These are phyloP conservation scores for Cephonodes hylas DNA, from an alignment of 2,888 invertebrate species.

Conservation along the genomic window DNA sequence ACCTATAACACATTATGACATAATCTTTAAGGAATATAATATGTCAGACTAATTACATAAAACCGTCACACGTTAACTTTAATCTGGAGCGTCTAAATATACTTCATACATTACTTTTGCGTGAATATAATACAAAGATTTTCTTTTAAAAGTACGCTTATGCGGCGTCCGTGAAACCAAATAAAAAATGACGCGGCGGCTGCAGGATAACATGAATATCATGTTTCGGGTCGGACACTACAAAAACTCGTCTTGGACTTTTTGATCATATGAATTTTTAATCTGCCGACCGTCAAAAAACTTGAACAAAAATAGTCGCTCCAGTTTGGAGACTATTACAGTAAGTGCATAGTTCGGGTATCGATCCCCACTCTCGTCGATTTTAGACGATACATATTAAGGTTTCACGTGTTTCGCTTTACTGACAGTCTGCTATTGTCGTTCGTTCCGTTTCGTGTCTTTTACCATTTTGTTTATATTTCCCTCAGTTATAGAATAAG, in stretches of 20 bases:
- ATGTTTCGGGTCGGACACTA: conserved; percentile 30
- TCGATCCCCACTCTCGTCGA: conserved; percentile 33
- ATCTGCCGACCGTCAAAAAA: conserved; percentile 48
- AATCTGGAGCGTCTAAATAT: background rate
- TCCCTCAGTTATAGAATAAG: background rate
- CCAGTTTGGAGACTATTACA: conserved; percentile 56
- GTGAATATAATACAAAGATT: background rate
- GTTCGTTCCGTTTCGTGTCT: background rate
- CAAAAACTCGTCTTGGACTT: conserved; percentile 36
- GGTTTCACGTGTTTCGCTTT: background rate
- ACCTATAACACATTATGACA: no score
- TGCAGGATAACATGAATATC: conserved; percentile 41
- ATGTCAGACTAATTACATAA: no score
- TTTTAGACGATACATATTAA: conserved; percentile 28
- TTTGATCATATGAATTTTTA: conserved; percentile 60
- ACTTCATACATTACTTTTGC: background rate
- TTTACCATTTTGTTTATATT: background rate
- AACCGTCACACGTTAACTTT: no score
- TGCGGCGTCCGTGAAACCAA: conserved; percentile 22
- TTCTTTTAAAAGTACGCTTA: background rate
- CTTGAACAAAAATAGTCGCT: conserved; percentile 42
- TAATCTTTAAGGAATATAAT: no score
- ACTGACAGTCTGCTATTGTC: background rate
- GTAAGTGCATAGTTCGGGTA: conserved; percentile 57
- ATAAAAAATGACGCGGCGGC: conserved; percentile 36